Conservation (phyloP, 2,888 invertebrate genomes). For the Zelleria hepariella region DNA sequence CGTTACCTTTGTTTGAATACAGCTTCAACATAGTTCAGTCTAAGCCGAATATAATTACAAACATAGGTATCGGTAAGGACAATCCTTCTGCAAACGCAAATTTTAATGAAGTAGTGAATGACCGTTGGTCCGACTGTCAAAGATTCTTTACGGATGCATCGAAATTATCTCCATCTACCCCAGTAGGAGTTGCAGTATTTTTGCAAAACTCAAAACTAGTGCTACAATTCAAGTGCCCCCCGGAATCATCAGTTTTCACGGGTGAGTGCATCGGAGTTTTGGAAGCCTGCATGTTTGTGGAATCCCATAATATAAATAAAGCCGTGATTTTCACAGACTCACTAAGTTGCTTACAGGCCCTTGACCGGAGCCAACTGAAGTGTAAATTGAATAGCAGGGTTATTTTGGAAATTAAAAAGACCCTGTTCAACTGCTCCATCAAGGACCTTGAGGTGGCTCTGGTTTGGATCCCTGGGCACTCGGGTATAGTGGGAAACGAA, state of each 20-base stretch:
- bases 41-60: not conserved
- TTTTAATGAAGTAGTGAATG: not conserved
- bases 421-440: not conserved
- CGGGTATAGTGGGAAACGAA: slow-evolving; percentile 1
- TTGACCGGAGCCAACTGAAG: not conserved
- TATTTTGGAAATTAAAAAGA: not conserved
- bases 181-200: not conserved
- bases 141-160: not conserved
- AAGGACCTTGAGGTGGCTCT: not conserved
- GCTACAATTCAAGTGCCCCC: not conserved
- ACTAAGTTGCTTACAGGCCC: not conserved
- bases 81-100: not conserved
- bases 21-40: not conserved
- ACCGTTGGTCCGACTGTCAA: not conserved
- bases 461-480: slow-evolving; percentile 7
- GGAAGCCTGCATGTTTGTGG: not conserved
- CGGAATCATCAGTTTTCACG: not conserved
- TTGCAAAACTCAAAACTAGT: not conserved
- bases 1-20: not conserved
- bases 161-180: not conserved
- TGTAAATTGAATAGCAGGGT: not conserved
- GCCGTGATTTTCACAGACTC: slow-evolving; percentile 1
- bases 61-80: not conserved
- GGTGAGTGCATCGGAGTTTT: not conserved
- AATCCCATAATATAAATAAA: not conserved